phyloP scores from a whole-genome alignment of 1,140 invertebrate species.

The Leptoteleia sp. region DNA sequence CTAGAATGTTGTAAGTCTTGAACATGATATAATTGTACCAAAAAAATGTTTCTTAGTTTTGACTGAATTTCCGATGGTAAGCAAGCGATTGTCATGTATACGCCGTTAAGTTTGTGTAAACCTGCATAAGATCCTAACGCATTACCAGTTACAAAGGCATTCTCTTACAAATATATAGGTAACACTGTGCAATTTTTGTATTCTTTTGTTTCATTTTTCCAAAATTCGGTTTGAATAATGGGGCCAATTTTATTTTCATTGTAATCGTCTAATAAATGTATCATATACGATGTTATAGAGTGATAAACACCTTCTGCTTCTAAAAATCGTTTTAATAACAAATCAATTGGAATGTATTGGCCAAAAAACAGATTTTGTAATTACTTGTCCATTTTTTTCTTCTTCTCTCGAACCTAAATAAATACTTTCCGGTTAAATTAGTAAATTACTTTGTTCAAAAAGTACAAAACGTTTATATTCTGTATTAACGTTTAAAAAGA shows the following conservation, averaged over 20 bases:
- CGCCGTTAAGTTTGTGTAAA: conserved; percentile 25
- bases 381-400: conserved; percentile 13
- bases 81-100: conserved; percentile 6
- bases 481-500: no score
- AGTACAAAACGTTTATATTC: no score
- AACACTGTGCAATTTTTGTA: conserved; percentile 5
- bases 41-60: conserved; percentile 41
- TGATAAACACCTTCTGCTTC: conserved; percentile 26
- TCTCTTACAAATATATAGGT: conserved; percentile 28
- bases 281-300: conserved; percentile 12
- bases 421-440: no score
- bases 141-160: conserved; percentile 13
- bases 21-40: conserved; percentile 28
- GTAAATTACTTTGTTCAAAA: no score
- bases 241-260: not conserved
- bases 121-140: conserved; percentile 20
- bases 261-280: not conserved
- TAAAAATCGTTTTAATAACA: conserved; percentile 18
- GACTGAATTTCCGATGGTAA: conserved; percentile 28
- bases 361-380: conserved; percentile 12
- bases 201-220: conserved; percentile 1
- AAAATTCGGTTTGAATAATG: not conserved
- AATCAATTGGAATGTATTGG: conserved; percentile 28
- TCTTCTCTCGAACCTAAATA: no score
- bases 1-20: conserved; percentile 10